Percentiles rank a stretch among this genome's conserved stretches.
Conservation (phyloP, 2,888 invertebrate genomes). For the Conomelus anceps region DNA sequence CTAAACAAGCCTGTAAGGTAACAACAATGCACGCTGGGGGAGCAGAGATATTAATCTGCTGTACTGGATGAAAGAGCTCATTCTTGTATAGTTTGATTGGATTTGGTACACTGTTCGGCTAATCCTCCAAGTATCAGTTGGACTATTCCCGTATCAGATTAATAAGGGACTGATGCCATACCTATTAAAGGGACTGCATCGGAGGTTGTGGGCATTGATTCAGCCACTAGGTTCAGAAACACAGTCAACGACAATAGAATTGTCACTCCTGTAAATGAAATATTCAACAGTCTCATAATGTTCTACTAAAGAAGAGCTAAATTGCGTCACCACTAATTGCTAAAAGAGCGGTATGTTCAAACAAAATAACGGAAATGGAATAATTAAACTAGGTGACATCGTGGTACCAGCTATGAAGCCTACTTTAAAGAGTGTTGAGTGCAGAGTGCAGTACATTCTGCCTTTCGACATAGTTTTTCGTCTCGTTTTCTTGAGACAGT, state of each 20-base stretch:
- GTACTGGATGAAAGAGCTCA: neutral
- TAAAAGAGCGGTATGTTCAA: neutral
- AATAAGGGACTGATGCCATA: neutral
- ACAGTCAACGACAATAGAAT: conserved; percentile 94
- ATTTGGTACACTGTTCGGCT: neutral
- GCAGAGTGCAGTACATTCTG: too few species aligned
- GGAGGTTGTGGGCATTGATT: conserved; percentile 95
- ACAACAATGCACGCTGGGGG: neutral
- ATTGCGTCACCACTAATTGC: neutral
- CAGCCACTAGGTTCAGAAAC: conserved; percentile 95
- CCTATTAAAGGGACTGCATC: conserved; percentile 66
- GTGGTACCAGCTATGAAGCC: too few species aligned
- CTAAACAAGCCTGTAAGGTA: neutral
- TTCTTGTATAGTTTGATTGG: neutral
- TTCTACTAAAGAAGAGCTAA: neutral
- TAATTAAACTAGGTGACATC: neutral
- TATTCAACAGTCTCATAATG: neutral
- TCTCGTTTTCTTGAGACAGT: too few species aligned
- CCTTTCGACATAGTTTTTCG: too few species aligned
- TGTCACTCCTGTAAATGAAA: conserved; percentile 68
- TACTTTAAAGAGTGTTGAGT: too few species aligned
- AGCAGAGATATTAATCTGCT: neutral
- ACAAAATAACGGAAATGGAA: neutral
- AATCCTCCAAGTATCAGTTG: conserved; percentile 6
- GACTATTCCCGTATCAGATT: neutral